Evolutionary conservation across 2,797 vertebrate species (phyloP).

Genomic region (Pseudotriccus pelzelni): DNA sequence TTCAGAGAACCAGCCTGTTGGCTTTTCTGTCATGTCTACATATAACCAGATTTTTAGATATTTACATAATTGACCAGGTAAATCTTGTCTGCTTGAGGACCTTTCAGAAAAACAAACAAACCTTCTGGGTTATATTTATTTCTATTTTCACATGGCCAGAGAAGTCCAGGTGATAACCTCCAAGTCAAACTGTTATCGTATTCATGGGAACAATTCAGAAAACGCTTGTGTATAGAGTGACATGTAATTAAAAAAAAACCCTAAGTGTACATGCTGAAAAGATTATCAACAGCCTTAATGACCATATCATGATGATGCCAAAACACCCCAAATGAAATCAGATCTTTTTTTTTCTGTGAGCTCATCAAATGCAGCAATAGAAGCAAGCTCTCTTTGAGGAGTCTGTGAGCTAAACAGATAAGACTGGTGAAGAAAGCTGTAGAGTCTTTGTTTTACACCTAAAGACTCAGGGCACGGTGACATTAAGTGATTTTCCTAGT

Average conservation of each 20-base stretch:
- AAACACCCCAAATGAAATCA: not conserved
- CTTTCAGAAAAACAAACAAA: not conserved
- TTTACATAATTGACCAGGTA: not conserved
- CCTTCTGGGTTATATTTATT: not conserved
- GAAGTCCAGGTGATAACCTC: not conserved
- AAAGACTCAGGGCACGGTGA: fast-evolving
- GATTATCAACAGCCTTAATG: not conserved
- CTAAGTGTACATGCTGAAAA: not conserved
- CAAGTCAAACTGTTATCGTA: fast-evolving
- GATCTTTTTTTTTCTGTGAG: not conserved
- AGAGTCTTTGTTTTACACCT: not conserved
- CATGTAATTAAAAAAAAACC: not conserved
- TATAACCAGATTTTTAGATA: not conserved
- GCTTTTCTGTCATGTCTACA: not conserved
- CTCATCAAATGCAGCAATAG: not conserved
- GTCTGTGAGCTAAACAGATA: not conserved
- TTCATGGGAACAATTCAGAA: not conserved
- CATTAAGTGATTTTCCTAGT: not conserved
- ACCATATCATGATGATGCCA: not conserved
- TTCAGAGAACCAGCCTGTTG: not conserved
- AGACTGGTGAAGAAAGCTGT: not conserved
- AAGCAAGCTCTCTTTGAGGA: not conserved
- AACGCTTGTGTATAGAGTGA: not conserved
- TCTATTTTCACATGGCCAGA: not conserved
- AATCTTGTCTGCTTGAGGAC: not conserved